Percentiles rank a stretch among this genome's conserved stretches.
Evolutionary conservation across 2,113 vertebrate genomes (phyloP).

Genomic region (Mus pahari): DNA sequence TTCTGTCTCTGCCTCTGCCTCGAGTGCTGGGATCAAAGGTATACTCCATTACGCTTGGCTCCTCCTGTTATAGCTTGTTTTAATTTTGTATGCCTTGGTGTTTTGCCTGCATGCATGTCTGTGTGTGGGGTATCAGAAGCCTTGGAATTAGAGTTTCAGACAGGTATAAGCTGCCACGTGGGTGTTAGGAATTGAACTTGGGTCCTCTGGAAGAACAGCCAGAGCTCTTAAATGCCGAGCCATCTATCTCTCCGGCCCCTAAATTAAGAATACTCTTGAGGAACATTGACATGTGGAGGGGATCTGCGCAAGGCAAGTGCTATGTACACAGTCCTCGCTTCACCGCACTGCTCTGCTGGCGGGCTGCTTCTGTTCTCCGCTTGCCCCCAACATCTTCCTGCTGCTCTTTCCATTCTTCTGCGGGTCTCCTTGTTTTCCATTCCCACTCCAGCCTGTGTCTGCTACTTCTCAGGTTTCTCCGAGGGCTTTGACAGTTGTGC

Average conservation of each 20-base stretch:
- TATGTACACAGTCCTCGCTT: too few relatives aligned
- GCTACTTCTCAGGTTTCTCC: background rate
- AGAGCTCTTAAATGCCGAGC: background rate
- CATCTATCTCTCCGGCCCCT: background rate
- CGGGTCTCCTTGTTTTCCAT: background rate
- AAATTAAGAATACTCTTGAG: background rate
- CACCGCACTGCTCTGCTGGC: accelerated
- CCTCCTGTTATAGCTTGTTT: background rate
- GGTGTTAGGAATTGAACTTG: background rate
- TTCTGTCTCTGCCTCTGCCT: background rate
- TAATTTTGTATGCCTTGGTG: background rate
- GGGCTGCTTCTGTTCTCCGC: background rate
- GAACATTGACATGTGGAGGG: background rate
- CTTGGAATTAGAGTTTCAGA: background rate
- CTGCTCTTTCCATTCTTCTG: too few relatives aligned
- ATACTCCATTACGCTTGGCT: background rate
- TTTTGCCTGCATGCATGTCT: background rate
- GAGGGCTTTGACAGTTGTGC: background rate
- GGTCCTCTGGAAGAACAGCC: background rate
- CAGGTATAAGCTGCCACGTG: background rate
- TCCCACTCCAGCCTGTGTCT: background rate
- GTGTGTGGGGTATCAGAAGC: background rate
- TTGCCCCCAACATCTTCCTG: accelerated
- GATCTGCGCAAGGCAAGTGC: accelerated
- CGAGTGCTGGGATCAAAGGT: background rate